A percentile compares a stretch with the other conserved stretches of the same genome.
These are phyloP conservation scores for Ciona savignyi DNA, from an alignment of 23 tunicate species.

Conservation along the genomic window DNA sequence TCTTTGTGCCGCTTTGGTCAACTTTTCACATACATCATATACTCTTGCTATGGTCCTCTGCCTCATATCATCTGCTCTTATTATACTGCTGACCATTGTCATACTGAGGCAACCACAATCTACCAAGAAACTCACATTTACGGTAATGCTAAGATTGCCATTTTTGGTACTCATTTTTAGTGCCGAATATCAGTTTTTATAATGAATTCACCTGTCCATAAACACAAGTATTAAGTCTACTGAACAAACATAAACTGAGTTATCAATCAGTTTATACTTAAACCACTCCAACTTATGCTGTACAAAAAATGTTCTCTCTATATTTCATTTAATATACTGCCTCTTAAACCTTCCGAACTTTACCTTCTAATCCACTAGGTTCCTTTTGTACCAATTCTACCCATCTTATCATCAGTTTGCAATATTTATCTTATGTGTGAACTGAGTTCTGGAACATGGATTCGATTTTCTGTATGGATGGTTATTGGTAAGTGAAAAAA, in stretches of 20 bases:
- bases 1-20: constrained; percentile 25
- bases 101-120: constrained; percentile 47
- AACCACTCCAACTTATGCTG: too few relatives aligned
- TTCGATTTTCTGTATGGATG: constrained; percentile 85
- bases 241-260: too few relatives aligned
- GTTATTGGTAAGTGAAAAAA: constrained; percentile 67
- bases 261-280: too few relatives aligned
- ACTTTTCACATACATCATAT: constrained; percentile 1
- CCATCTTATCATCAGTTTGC: constrained; percentile 40
- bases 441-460: constrained; percentile 62
- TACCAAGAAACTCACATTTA: constrained; percentile 22
- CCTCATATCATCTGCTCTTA: not conserved
- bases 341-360: too few relatives aligned
- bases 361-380: too few relatives aligned
- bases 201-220: too few relatives aligned
- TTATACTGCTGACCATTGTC: not conserved
- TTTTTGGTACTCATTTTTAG: too few relatives aligned
- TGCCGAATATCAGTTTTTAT: too few relatives aligned
- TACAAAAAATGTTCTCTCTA: too few relatives aligned
- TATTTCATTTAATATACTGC: too few relatives aligned
- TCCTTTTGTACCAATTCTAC: constrained; percentile 69
- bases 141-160: too few relatives aligned
- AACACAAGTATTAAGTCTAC: too few relatives aligned
- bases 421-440: constrained; percentile 86
- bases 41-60: constrained; percentile 1